Evolutionary conservation across 2,888 invertebrate genomes (phyloP), one percentile per base, ranked within the genome.

Genomic region (Malthinus seriepunctatus): DNA sequence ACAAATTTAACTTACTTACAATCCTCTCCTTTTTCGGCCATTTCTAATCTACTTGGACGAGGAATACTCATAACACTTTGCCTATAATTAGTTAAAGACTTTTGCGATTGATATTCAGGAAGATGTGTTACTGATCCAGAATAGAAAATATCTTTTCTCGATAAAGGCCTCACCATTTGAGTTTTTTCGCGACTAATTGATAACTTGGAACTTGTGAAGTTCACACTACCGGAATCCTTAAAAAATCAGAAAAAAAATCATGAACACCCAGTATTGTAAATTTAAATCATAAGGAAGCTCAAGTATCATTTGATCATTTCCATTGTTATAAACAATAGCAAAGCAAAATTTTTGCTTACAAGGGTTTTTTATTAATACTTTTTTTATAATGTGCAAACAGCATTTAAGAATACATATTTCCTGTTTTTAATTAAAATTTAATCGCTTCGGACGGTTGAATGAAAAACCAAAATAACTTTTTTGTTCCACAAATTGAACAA

Each of bases 111-210:
- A 80, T 90, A 97, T 79, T 96, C 95, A 0, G 93, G 94, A 69
- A 98, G 84, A 80, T 97, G 93, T 61, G 90, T 84, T 15, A 98
- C 92, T 45, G 96, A 96, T 32, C 98, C 97, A 2, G 95, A 95
- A 80, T 97, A 97, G 83, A 98, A 97, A 73, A 97, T 97, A 79
- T 98, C 98, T 75, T 96, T 95, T 51, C 96, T 85, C 6, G 95
- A 95, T 80, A 97, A 80, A 2, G 97, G 97, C 11, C 95, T 86
- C 10, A 93, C 89, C 83, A 93, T 92, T 65, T 87, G 82, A 45
- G 84, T 81, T 63, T 82, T 83, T 69, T 85, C 85, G 31, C 75
- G 72, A 12, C 76, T 70, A 56, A 76, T 64, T 10, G 88, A 89
- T 56, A 87, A 73, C 74, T 89, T 89, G 0, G 89, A 89, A 59